Base-by-base conservation (phyloP, 2,888 invertebrate species). In the Troides aeacus region DNA sequence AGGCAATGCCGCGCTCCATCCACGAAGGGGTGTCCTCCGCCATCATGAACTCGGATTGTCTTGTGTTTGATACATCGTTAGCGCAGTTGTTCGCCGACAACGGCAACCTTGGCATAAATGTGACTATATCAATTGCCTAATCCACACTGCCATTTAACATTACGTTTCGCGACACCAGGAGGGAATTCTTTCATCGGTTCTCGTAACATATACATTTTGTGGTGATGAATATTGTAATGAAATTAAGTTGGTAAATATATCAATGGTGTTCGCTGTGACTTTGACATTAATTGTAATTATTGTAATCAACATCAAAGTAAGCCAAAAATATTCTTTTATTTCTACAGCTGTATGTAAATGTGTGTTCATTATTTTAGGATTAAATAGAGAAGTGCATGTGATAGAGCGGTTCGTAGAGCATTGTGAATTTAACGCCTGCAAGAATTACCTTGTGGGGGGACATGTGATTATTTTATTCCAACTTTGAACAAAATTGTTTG, bases 51-150 rank as follows among this genome's bases (percentile, higher is more conserved):
- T 99, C 98, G 36, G 99, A 99, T 93, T 99, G 99, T 87, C 95
- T 99, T 74, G 99, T 99, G 73, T 99, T 99, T 92, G 99, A 99
- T 89, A 98, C 99, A 68, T 97, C 97, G 76, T 98, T 99, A 84
- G 99, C 99, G 74, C 98, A 99, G 91, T 94, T 99, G 72, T 99
- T 99, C 93, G 99, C 99, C 68, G 99, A 99, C 86, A 99, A 99
- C 90, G 99, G 99, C 62, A 99, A 99, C 92, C 94, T 99, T 77
- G 99, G 99, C 80, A 99, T 99, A 82, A 99, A 99, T 93, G 99
- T 99, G 82, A 99, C 99, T 86, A 99, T 99, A 90, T 97, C 97
- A 77, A 96, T 97, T 94, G 96, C 96, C 92, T 97, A 94, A 94
- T 80, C 74, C 73, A 75, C 74, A 75, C 79, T 84, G 78, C 73